phyloP scores from a whole-genome alignment of 2,113 vertebrate genomes.

The Anoura caudifer region DNA sequence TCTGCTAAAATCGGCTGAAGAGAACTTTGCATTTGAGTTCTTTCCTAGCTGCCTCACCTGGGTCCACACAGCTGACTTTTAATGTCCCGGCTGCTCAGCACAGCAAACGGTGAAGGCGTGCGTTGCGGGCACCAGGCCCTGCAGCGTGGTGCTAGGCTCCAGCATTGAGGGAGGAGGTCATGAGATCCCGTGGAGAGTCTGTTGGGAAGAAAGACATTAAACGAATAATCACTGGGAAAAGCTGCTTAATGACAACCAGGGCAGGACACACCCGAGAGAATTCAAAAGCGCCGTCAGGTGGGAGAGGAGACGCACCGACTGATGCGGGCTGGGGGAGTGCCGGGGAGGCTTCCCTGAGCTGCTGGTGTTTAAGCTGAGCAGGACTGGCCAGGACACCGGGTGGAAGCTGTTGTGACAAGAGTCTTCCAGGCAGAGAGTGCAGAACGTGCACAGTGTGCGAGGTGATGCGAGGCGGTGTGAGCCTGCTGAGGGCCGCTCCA shows the following conservation, averaged over 20 bases:
- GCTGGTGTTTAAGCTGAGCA: not conserved
- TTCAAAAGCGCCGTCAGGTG: not conserved
- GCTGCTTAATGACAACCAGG: not conserved
- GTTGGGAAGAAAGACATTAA: not conserved
- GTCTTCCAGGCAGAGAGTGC: not conserved
- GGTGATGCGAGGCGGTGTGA: accelerated
- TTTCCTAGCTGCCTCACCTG: not conserved
- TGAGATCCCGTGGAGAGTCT: not conserved
- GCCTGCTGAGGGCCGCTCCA: accelerated
- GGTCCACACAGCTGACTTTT: not conserved
- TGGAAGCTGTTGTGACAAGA: too few relatives aligned
- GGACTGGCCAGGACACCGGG: too few relatives aligned
- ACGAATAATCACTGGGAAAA: not conserved
- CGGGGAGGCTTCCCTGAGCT: not conserved
- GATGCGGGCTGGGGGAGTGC: not conserved
- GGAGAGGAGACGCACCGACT: not conserved
- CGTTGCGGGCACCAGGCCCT: not conserved
- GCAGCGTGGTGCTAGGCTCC: not conserved
- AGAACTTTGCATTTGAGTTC: not conserved
- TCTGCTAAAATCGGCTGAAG: not conserved
- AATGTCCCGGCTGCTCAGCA: not conserved
- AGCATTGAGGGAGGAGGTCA: not conserved
- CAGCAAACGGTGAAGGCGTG: not conserved
- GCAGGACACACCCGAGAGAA: not conserved
- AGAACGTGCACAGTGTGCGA: not conserved